These are phyloP conservation scores for Poeciliopsis infans DNA, from an alignment of 2,797 vertebrate genomes.

Conservation along the genomic window DNA sequence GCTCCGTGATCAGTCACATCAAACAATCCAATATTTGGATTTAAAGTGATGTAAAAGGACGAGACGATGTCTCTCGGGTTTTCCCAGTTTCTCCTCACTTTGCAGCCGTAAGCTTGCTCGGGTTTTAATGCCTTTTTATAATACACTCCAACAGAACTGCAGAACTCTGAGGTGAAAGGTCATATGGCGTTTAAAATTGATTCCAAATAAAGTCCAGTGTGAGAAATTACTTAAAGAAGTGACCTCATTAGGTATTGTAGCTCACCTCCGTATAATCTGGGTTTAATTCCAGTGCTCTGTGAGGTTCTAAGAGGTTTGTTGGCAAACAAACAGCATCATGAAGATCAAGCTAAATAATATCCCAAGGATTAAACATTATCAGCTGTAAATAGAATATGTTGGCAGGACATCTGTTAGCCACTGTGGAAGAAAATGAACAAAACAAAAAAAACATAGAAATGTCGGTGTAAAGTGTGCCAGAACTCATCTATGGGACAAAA, in stretches of 20 bases:
- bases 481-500: not conserved
- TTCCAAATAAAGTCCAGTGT: not conserved
- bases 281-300: not conserved
- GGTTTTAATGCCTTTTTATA: not conserved
- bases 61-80: not conserved
- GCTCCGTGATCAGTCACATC: conserved; percentile 43
- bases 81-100: not conserved
- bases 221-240: not conserved
- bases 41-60: not conserved
- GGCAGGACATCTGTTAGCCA: not conserved
- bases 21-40: conserved; percentile 22
- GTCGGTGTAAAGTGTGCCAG: no score
- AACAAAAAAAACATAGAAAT: no score
- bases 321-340: not conserved
- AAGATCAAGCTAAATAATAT: not conserved
- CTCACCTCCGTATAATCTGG: not conserved
- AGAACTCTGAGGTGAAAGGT: not conserved
- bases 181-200: not conserved
- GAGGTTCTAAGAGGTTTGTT: not conserved
- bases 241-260: not conserved
- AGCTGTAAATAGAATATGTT: not conserved
- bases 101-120: not conserved
- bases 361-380: not conserved
- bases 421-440: no score
- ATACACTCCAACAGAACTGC: not conserved